Evolutionary conservation across 2,113 vertebrate species (phyloP).

Genomic region (Amblyopsis rosae): DNA sequence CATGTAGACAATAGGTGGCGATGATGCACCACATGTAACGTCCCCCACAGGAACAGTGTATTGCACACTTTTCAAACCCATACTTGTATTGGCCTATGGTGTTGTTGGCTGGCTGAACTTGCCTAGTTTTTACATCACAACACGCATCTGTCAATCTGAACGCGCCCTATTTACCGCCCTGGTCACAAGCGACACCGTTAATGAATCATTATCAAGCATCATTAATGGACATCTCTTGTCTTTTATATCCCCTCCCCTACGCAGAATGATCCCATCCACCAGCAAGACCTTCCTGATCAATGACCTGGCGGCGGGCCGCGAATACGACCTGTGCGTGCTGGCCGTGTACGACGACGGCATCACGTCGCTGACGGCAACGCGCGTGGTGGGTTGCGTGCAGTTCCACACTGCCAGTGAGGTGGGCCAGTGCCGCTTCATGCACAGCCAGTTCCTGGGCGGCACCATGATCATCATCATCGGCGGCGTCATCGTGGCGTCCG

Average conservation of each 20-base stretch:
- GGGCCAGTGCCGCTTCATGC: constrained; percentile 84
- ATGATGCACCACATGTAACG: no score
- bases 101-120: no score
- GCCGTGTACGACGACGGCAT: constrained; percentile 90
- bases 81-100: no score
- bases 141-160: no score
- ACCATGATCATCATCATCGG: constrained; percentile 97
- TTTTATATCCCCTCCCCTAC: constrained; percentile 17
- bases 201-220: neutral
- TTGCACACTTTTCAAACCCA: no score
- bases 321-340: constrained; percentile 91
- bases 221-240: neutral
- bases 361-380: constrained; percentile 83
- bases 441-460: constrained; percentile 90
- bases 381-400: constrained; percentile 88
- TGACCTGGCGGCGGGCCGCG: constrained; percentile 86
- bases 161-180: no score
- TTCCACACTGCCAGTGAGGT: constrained; percentile 84
- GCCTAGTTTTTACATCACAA: no score
- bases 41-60: no score
- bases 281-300: constrained; percentile 90
- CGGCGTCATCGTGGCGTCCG: constrained; percentile 92
- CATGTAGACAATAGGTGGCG: no score
- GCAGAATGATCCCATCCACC: constrained; percentile 91
- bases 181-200: no score